Evolutionary conservation across 2,113 vertebrate genomes (phyloP).

Genomic region (Zapus hudsonius): DNA sequence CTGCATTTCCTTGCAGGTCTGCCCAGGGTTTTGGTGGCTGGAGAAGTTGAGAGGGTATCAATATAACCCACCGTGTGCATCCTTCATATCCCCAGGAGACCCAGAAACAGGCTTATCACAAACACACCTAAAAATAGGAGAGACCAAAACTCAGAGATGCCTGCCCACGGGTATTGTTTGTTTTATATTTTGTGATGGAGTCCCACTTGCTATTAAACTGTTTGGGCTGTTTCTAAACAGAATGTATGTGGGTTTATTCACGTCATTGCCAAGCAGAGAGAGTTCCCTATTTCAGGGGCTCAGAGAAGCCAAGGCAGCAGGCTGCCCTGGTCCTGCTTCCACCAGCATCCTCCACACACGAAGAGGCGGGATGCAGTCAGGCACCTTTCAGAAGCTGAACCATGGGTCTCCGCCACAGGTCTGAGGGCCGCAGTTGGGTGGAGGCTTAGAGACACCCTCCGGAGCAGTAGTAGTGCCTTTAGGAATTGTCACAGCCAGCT

Average conservation of each 20-base stretch:
- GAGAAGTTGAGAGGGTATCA: conserved; percentile 83
- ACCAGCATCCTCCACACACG: not conserved
- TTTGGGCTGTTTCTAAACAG: conserved; percentile 67
- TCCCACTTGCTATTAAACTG: conserved; percentile 79
- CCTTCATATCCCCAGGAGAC: not conserved
- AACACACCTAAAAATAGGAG: not conserved
- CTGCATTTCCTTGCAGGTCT: conserved; percentile 80
- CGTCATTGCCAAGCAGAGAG: not conserved
- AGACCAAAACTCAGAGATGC: not conserved
- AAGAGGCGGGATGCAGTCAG: not conserved
- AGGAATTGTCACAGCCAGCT: rapidly evolving
- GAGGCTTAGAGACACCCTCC: not conserved
- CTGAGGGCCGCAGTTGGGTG: too few relatives aligned
- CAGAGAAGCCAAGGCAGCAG: not conserved
- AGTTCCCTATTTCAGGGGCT: not conserved
- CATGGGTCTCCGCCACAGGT: rapidly evolving
- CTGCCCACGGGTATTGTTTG: not conserved
- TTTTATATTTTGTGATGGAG: not conserved
- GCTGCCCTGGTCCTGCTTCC: rapidly evolving
- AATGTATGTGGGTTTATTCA: conserved; percentile 9
- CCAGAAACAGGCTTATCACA: not conserved
- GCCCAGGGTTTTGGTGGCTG: conserved; percentile 87
- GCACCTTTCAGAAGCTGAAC: not conserved
- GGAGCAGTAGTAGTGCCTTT: rapidly evolving
- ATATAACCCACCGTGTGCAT: not conserved